phyloP scores from a whole-genome alignment of 2,113 vertebrate genomes.

The Irena cyanogastra region DNA sequence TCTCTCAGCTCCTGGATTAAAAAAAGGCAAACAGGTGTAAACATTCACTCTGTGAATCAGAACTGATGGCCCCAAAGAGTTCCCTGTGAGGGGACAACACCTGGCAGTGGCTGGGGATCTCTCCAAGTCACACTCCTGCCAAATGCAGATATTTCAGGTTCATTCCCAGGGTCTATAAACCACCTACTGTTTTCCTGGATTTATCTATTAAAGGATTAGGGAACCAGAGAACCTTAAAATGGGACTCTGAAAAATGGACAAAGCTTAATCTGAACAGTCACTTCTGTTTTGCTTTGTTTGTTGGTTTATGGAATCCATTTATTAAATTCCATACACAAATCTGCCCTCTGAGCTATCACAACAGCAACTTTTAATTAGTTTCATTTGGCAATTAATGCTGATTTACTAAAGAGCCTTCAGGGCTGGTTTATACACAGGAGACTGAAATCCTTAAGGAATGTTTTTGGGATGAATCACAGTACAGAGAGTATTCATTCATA shows the following conservation, averaged over 20 bases:
- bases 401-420: neutral
- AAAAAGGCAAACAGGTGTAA: neutral
- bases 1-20: slow-evolving; percentile 89
- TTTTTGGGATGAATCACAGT: neutral
- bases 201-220: neutral
- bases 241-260: neutral
- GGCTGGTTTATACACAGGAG: neutral
- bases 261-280: neutral
- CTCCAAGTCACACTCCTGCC: neutral
- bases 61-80: neutral
- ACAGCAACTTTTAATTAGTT: neutral
- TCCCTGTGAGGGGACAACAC: neutral
- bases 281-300: neutral
- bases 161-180: neutral
- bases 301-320: neutral
- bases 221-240: neutral
- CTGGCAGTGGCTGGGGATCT: neutral
- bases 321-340: neutral
- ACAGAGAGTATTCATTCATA: neutral
- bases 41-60: neutral
- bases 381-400: neutral
- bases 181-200: neutral
- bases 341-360: neutral
- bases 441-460: neutral
- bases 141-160: neutral